Conservation (phyloP, 1,140 invertebrate genomes). For the Trichonephila clavipes region DNA sequence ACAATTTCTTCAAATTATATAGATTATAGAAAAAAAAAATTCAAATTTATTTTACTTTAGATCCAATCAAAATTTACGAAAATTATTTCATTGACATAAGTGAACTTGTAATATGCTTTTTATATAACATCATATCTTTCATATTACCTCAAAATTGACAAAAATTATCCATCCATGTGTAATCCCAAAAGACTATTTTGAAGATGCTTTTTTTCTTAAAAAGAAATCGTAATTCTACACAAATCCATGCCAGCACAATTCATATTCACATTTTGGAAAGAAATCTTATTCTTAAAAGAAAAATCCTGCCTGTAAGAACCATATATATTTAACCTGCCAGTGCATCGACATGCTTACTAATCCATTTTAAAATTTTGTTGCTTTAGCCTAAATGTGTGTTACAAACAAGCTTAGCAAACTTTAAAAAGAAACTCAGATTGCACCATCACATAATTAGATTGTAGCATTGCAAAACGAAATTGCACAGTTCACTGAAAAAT, state of each 20-base stretch:
- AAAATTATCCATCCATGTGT: not conserved
- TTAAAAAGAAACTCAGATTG: not conserved
- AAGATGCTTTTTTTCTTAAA: not conserved
- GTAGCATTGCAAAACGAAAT: not conserved
- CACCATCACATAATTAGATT: slow-evolving; percentile 4
- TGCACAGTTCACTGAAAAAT: not conserved
- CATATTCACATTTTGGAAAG: not conserved
- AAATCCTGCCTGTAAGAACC: not conserved
- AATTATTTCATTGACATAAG: not conserved
- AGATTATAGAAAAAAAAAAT: too few species aligned
- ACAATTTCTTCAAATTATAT: too few species aligned
- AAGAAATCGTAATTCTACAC: not conserved
- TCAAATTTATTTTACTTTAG: too few species aligned
- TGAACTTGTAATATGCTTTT: not conserved
- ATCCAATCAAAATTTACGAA: too few species aligned
- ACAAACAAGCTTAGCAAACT: slow-evolving; percentile 7
- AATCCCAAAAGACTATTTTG: slow-evolving; percentile 12
- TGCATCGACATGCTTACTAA: not conserved
- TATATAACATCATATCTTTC: not conserved
- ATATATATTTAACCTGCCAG: not conserved
- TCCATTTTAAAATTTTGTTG: not conserved
- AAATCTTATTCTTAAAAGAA: not conserved
- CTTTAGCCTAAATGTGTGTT: not conserved
- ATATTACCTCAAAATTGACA: not conserved
- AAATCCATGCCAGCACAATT: slow-evolving; percentile 24